These are phyloP conservation scores for Empis stercorea DNA, from an alignment of 2,888 invertebrate species.

Conservation along the genomic window DNA sequence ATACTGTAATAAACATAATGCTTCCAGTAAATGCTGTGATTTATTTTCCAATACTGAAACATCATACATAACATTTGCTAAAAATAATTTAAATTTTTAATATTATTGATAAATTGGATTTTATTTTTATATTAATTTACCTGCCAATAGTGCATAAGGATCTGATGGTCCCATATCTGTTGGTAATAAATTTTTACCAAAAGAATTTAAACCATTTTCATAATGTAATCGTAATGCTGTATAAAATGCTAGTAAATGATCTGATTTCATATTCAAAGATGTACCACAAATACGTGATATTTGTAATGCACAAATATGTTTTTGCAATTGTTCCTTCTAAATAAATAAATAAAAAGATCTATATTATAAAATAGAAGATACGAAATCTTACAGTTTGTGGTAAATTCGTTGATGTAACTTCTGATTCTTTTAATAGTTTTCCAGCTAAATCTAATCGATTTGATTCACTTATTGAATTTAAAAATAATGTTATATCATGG, in stretches of 20 bases:
- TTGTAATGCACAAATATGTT: conserved; percentile 67
- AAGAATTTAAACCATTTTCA: conserved; percentile 44
- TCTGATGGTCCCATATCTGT: conserved; percentile 68
- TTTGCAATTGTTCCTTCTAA: conserved; percentile 63
- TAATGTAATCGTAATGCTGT: conserved; percentile 51
- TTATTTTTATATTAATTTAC: conserved; percentile 21
- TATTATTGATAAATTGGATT: background rate
- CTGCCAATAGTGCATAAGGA: conserved; percentile 66
- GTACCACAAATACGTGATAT: conserved; percentile 59
- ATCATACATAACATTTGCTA: conserved; percentile 38
- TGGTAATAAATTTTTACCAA: conserved; percentile 43
- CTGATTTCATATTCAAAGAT: conserved; percentile 43
- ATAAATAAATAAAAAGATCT: conserved; percentile 10
- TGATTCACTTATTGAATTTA: conserved; percentile 44
- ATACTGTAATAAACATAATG: conserved; percentile 57
- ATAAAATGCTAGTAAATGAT: conserved; percentile 45
- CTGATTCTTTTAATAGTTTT: conserved; percentile 49
- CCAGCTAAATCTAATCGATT: conserved; percentile 47
- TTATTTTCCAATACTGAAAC: conserved; percentile 41
- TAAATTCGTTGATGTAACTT: conserved; percentile 48
- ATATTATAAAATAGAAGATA: background rate
- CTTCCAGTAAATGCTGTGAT: conserved; percentile 46
- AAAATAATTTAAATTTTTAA: conserved; percentile 3
- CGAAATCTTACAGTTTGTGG: conserved; percentile 45
- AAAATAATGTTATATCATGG: conserved; percentile 64